Evolutionary conservation across 2,888 invertebrate genomes (phyloP).

Genomic region (Mesorhabditis spiculigera): DNA sequence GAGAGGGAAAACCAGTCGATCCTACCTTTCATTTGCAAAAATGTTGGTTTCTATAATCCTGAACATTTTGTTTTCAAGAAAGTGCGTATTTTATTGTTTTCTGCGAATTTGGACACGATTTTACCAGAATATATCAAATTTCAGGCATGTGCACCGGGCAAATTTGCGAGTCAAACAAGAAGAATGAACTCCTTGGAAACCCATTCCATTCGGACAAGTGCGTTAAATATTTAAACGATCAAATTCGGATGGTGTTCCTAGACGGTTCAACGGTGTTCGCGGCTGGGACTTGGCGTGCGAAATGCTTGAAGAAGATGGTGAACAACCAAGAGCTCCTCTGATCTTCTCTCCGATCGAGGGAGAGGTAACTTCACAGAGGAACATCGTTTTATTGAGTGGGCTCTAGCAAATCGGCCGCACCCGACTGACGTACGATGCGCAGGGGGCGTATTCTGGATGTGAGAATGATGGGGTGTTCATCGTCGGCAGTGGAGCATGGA

Average conservation of each 20-base stretch:
- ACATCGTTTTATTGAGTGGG: neutral
- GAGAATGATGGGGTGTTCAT: conserved; percentile 57
- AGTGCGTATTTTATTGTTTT: conserved; percentile 8
- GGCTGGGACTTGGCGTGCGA: conserved; percentile 55
- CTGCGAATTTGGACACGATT: conserved; percentile 1
- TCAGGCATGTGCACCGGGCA: conserved; percentile 58
- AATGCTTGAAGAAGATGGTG: conserved; percentile 43
- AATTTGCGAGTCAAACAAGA: conserved; percentile 55
- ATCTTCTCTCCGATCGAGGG: conserved; percentile 51
- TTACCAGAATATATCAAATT: conserved; percentile 2
- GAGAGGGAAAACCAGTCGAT: conserved; percentile 49
- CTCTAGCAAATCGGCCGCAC: conserved; percentile 24
- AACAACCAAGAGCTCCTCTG: conserved; percentile 38
- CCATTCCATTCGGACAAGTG: conserved; percentile 52
- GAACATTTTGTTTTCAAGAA: neutral
- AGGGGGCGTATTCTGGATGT: conserved; percentile 49
- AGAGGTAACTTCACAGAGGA: conserved; percentile 18
- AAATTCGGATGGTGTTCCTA: conserved; percentile 8
- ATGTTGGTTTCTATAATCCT: conserved; percentile 33
- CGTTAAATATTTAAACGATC: conserved; percentile 11
- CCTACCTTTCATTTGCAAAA: conserved; percentile 54
- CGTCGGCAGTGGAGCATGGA: conserved; percentile 54
- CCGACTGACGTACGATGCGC: conserved; percentile 35
- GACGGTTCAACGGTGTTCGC: conserved; percentile 51
- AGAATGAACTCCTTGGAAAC: conserved; percentile 46